Percentiles rank a stretch among this genome's conserved stretches.
phyloP scores from a whole-genome alignment of 2,797 vertebrate genomes.

The Vespertilio murinus region DNA sequence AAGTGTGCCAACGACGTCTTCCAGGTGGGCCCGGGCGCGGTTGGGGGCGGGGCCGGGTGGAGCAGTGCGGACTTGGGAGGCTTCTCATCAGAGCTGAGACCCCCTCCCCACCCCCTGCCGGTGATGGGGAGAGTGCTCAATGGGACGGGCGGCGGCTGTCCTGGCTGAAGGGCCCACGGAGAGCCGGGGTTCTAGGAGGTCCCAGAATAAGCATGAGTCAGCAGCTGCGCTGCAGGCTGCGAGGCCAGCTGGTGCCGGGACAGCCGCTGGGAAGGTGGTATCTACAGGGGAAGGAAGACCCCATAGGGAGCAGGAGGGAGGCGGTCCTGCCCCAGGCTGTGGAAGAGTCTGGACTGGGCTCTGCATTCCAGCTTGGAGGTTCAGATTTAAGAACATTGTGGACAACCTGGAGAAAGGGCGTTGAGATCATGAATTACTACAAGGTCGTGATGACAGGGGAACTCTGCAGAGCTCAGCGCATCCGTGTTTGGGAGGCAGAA shows the following conservation, averaged over 20 bases:
- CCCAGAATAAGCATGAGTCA: conserved; percentile 64
- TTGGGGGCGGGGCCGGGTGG: not conserved
- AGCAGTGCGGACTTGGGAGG: too few relatives aligned
- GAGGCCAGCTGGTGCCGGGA: not conserved
- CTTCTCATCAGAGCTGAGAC: not conserved
- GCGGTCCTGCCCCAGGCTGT: not conserved
- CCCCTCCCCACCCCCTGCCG: not conserved
- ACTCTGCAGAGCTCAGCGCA: not conserved
- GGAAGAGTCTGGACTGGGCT: not conserved
- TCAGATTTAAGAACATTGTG: not conserved
- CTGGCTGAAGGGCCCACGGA: not conserved
- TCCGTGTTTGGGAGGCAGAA: not conserved
- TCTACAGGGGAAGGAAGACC: not conserved
- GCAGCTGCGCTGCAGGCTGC: conserved; percentile 29
- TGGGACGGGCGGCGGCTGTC: not conserved
- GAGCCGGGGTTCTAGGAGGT: not conserved
- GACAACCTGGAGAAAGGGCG: not conserved
- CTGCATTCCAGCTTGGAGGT: not conserved
- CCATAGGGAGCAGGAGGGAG: not conserved
- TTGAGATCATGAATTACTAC: not conserved
- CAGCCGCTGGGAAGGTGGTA: not conserved
- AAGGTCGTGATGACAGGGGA: not conserved
- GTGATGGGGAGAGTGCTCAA: not conserved
- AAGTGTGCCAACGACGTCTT: conserved; percentile 91
- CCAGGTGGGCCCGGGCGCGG: conserved; percentile 82